Conservation (phyloP, 1,140 invertebrate species). For the Galleria mellonella region DNA sequence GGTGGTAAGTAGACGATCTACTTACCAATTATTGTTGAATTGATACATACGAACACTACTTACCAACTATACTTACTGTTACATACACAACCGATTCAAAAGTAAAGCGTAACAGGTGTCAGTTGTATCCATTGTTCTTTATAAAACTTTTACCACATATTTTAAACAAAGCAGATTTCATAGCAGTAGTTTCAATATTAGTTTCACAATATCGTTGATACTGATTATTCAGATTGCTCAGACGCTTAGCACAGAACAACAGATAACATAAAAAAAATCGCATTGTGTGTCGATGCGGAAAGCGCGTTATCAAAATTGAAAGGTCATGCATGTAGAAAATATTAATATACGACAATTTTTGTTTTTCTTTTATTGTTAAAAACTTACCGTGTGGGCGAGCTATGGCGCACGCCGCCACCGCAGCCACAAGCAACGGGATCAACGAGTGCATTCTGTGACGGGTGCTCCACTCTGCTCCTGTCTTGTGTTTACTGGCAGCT, state of each 20-base stretch:
- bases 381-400: conserved; percentile 39
- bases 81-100: neutral
- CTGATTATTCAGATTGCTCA: neutral
- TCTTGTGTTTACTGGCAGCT: conserved; percentile 37
- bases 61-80: no score
- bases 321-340: neutral
- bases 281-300: conserved; percentile 11
- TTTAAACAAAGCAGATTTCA: no score
- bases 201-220: no score
- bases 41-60: neutral
- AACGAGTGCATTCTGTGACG: conserved; percentile 36
- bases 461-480: conserved; percentile 18
- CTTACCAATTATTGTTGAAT: no score
- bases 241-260: neutral
- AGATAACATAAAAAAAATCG: conserved; percentile 7
- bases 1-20: no score
- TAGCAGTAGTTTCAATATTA: no score
- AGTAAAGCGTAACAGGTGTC: conserved; percentile 21
- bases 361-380: neutral
- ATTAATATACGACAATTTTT: no score
- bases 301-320: conserved; percentile 11
- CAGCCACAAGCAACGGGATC: conserved; percentile 23
- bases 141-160: no score
- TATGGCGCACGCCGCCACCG: conserved; percentile 31
- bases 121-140: neutral